These are phyloP conservation scores for Pipistrellus kuhlii DNA, from an alignment of 2,797 vertebrate species.

Conservation along the genomic window DNA sequence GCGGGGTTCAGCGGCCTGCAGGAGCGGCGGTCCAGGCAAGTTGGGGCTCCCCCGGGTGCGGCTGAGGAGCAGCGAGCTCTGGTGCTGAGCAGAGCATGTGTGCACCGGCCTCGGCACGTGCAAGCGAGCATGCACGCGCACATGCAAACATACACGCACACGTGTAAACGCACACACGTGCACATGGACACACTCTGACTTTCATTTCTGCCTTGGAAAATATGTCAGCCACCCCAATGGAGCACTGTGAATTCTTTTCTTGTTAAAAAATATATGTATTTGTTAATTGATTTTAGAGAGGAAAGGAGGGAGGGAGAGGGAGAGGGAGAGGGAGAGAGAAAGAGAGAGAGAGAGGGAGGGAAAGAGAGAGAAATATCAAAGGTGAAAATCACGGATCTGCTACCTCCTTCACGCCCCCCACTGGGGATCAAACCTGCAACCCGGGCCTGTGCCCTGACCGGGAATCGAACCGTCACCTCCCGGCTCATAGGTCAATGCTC, in stretches of 20 bases:
- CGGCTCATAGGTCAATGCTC: no score
- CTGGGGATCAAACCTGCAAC: no score
- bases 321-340: no score
- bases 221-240: neutral
- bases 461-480: no score
- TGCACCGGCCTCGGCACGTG: neutral
- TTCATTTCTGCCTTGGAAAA: neutral
- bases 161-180: neutral
- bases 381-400: no score
- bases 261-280: no score
- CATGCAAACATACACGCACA: neutral
- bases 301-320: no score
- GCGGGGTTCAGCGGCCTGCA: constrained; percentile 98
- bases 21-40: constrained; percentile 95
- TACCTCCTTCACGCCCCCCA: no score
- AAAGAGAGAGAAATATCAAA: no score
- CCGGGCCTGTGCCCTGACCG: no score
- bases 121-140: fast-evolving
- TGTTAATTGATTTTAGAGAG: no score
- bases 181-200: neutral
- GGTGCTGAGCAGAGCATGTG: neutral
- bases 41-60: constrained; percentile 35
- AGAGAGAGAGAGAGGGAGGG: no score
- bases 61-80: neutral
- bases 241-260: neutral